Conservation (phyloP, 64 coral and sea anemone genomes). For the Porites australiensis region DNA sequence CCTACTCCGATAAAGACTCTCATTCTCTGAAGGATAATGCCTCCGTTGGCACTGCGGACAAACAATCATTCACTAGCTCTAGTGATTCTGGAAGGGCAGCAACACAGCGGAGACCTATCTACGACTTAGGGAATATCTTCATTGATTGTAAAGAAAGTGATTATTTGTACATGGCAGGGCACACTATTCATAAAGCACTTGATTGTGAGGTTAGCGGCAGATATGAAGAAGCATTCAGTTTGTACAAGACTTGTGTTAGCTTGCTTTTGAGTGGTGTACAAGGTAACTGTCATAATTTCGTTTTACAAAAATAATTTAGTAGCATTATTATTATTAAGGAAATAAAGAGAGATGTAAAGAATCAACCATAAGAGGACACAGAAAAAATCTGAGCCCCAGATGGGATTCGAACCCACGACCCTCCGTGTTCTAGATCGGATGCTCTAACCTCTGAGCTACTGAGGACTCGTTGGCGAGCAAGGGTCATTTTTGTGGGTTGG, state of each 20-base stretch:
- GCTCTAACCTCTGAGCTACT: no score
- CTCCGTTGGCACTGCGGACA: background rate
- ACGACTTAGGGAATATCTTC: slow-evolving; percentile 31
- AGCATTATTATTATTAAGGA: no score
- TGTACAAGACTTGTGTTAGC: slow-evolving; percentile 95
- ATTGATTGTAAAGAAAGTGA: slow-evolving; percentile 65
- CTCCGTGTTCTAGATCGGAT: no score
- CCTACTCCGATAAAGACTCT: background rate
- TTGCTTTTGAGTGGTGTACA: slow-evolving; percentile 92
- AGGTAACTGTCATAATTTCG: slow-evolving; percentile 30
- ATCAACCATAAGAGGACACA: no score
- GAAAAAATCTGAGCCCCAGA: no score
- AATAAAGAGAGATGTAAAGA: no score
- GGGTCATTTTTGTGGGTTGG: no score
- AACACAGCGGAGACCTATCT: slow-evolving; percentile 19
- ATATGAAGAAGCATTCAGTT: slow-evolving; percentile 93
- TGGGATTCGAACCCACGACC: no score
- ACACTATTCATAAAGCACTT: slow-evolving; percentile 83
- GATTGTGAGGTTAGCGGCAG: slow-evolving; percentile 89
- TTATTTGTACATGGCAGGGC: slow-evolving; percentile 90
- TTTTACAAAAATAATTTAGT: background rate
- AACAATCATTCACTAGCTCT: slow-evolving; percentile 20
- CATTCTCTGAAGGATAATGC: background rate
- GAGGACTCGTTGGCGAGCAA: no score
- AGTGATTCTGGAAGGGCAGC: background rate